Evolutionary conservation across 2,797 vertebrate species (phyloP), one percentile per base, ranked within the genome.

Genomic region (Pogoniulus pusillus): DNA sequence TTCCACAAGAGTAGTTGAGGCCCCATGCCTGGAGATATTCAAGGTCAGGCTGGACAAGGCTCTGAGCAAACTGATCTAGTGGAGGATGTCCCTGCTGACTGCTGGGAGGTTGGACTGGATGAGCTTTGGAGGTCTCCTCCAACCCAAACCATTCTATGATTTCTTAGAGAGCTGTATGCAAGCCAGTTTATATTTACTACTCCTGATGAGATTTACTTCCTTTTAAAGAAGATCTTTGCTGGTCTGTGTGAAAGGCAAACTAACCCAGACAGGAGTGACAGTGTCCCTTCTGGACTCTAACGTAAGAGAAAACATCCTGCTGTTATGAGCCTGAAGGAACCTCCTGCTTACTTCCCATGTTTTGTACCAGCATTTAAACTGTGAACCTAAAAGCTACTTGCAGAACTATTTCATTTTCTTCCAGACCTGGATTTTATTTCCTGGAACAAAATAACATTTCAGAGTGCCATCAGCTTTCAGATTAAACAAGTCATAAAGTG

Each of bases 401-500:
- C 51, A 20, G 77, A 89, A 76, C 77, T 63, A 41, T 94, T 70
- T 85, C 70, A 71, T 75, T 79, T 79, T 68, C 68, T 88, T 89
- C 75, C 82, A 90, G 78, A 78, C 32, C 55, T 91, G 88, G 83
- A 54, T 91, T 93, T 91, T 92, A 88, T 91, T 94, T 95, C 91
- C 88, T 91, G 85, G 75, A 95, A 93, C 65, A 87, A 82, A 92
- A 82, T 77, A 88, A 71, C 55, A 69, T 92, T 89, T 94, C 63
- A 93, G 64, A 81, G 62, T 80, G 39, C 76, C 85, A 92, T 91
- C 95, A 93, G 91, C 88, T 94, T 93, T 89, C 79, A 85, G 83
- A 87, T 95, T 92, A 93, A 95, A 90, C 72, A 92, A 91, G 78
- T 92, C 85, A 84, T 58, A 88, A 92, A 96, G 91, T 55, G 90